Evolutionary conservation across 2,888 invertebrate species (phyloP).

Genomic region (Alitta virens): DNA sequence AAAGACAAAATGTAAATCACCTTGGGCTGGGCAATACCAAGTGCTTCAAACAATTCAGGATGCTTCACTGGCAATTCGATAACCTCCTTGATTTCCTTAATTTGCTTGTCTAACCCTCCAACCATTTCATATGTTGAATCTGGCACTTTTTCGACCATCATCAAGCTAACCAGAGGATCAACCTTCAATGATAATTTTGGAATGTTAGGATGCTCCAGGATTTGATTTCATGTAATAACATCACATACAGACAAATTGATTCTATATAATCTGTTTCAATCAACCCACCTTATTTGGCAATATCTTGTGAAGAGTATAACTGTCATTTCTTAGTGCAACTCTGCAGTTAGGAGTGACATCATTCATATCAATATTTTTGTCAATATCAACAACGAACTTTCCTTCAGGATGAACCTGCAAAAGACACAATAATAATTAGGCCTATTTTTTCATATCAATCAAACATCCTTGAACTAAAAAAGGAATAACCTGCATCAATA

Average conservation of each 20-base stretch:
- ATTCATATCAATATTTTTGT: constrained; percentile 98
- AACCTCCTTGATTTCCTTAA: constrained; percentile 99
- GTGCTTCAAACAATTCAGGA: constrained; percentile 98
- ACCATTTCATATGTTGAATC: constrained; percentile 99
- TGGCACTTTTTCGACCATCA: constrained; percentile 99
- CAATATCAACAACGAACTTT: constrained; percentile 98
- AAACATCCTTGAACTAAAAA: too few species aligned
- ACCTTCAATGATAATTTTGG: too few species aligned
- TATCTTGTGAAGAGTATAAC: constrained; percentile 97
- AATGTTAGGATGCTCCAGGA: too few species aligned
- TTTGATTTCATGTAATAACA: too few species aligned
- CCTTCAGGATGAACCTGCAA: constrained; percentile 93
- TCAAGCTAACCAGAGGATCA: constrained; percentile 95
- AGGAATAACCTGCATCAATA: too few species aligned
- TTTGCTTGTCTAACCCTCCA: constrained; percentile 98
- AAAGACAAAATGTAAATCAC: constrained; percentile 33
- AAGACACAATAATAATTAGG: background rate
- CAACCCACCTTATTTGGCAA: constrained; percentile 83
- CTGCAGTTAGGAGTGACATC: constrained; percentile 96
- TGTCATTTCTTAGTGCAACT: constrained; percentile 96
- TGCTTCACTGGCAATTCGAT: constrained; percentile 99
- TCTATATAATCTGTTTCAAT: too few species aligned
- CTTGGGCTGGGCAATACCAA: constrained; percentile 98
- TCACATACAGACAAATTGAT: too few species aligned
- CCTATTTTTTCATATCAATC: too few species aligned